These are phyloP conservation scores for Chaitophorus viminalis DNA, from an alignment of 2,888 invertebrate species.

Conservation along the genomic window DNA sequence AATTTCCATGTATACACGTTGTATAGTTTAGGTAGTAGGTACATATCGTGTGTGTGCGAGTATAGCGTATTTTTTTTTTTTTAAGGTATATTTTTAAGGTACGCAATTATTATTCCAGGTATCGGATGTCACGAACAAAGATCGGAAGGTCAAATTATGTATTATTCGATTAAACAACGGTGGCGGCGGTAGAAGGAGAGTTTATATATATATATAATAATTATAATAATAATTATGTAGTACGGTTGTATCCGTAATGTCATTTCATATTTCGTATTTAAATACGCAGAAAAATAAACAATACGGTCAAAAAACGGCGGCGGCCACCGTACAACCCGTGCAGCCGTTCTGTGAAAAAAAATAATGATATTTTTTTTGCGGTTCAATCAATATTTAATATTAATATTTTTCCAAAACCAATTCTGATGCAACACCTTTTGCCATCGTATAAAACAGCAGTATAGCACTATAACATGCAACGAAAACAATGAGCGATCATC, in stretches of 20 bases:
- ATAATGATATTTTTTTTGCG: too few relatives aligned
- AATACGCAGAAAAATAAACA: not conserved
- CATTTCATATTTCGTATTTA: not conserved
- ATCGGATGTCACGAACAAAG: constrained; percentile 7
- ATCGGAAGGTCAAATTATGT: not conserved
- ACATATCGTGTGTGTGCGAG: not conserved
- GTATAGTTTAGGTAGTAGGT: too few relatives aligned
- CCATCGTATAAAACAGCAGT: too few relatives aligned
- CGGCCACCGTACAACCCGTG: not conserved
- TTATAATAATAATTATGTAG: not conserved
- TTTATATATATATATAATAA: not conserved
- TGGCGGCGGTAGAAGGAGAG: not conserved
- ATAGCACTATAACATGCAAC: too few relatives aligned
- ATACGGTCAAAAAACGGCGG: not conserved
- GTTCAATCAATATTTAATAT: too few relatives aligned
- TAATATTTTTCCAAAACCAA: too few relatives aligned
- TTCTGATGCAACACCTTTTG: too few relatives aligned
- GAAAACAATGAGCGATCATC: too few relatives aligned
- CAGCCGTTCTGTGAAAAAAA: too few relatives aligned
- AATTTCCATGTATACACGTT: too few relatives aligned
- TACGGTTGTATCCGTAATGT: too few relatives aligned
- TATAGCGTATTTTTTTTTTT: not conserved
- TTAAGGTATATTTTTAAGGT: not conserved
- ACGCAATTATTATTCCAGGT: not conserved
- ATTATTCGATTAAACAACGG: not conserved